Base-by-base conservation (phyloP, 2,888 invertebrate species). In the Caenorhabditis becei region DNA sequence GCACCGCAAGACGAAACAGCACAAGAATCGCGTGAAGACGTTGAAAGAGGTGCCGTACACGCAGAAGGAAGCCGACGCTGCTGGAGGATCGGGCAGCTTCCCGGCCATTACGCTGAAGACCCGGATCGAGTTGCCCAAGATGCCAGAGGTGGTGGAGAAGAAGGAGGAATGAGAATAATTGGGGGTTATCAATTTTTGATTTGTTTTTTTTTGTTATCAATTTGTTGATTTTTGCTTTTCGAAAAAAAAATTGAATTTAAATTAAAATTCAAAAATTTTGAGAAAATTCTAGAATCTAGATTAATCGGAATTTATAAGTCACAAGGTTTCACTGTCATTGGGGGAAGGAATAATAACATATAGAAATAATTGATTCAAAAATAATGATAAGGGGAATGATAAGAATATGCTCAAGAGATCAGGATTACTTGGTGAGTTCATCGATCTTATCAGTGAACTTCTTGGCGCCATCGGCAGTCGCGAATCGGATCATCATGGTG, bases 41-140 rank as follows among this genome's bases (percentile, higher is more conserved):
- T 78, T 91, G 37, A 82, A 88, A 66, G 90, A 88, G 41, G 77
- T 84, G 16, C 88, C 91, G n/a, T 91, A 90, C 80, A 83, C 88
- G 14, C 84, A 88, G 59, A 84, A 83, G 61, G 91, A 91, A 81
- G 89, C 91, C 0, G 83, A 86, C 49, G 88, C 88, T 0, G 90
- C 90, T 20, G 90, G 87, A 11, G 90, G 90, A 18, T 77, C 89
- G 28, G 90, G 89, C 32, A 71, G 79, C 74, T 87, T 74, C 59
- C 84, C 85, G 24, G 80, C 81, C 58, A 71, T 86, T 32, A 86
- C 77, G 14, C 74, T 83, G 71, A 87, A 83, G 51, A 74, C 80
- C 0, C 65, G 81, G 18, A 24, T 75, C 18, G 66, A 75, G n/a
- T 24, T 75, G 20, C 75, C 75, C 11, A 67, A 61, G 41, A 66